A percentile compares a stretch with the other conserved stretches of the same genome.
These are phyloP conservation scores for Chaetoderma sp. DNA, from an alignment of 2,888 invertebrate species.

Conservation along the genomic window DNA sequence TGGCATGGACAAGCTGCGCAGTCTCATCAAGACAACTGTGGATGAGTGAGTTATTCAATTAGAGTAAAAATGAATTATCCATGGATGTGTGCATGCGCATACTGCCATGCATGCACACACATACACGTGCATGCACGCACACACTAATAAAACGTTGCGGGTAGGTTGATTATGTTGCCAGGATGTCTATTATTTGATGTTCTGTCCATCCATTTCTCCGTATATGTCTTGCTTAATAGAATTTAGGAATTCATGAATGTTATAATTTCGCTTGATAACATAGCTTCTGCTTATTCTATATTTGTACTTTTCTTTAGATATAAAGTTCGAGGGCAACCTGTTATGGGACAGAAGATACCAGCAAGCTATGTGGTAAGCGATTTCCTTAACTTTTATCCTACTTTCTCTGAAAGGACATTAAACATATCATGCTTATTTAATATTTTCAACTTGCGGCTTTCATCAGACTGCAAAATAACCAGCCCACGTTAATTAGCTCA, in stretches of 20 bases:
- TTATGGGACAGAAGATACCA: conserved; percentile 65
- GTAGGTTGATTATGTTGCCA: too few relatives aligned
- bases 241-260: too few relatives aligned
- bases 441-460: neutral
- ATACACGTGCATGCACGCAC: too few relatives aligned
- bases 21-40: conserved; percentile 49
- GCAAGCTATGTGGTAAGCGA: conserved; percentile 63
- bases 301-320: conserved; percentile 40
- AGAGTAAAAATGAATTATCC: neutral
- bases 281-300: neutral
- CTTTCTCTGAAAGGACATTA: neutral
- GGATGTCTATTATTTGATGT: too few relatives aligned
- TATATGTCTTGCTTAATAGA: too few relatives aligned
- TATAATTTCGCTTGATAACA: too few relatives aligned
- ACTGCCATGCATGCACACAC: too few relatives aligned
- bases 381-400: neutral
- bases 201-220: too few relatives aligned
- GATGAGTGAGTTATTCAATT: conserved; percentile 46
- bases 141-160: too few relatives aligned
- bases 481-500: too few relatives aligned
- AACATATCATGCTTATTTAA: neutral
- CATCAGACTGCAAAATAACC: too few relatives aligned
- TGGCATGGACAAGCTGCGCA: conserved; percentile 50
- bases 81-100: neutral
- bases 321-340: conserved; percentile 49